Base-by-base conservation (phyloP, 2,113 vertebrate species). In the Pavo muticus region DNA sequence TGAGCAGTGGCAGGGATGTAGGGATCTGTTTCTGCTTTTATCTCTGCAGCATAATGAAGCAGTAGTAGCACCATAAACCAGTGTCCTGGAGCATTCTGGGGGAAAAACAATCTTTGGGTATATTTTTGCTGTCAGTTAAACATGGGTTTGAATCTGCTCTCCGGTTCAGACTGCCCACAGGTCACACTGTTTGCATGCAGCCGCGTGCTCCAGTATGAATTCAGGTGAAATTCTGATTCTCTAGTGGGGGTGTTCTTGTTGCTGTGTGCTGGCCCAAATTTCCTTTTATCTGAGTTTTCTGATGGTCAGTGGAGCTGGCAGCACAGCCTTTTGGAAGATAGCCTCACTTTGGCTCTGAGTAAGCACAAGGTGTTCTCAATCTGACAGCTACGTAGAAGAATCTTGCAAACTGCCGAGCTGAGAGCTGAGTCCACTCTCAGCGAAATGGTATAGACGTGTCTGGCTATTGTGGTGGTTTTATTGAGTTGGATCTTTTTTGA, bases 121-220 rank as follows among this genome's bases (percentile, higher is more conserved):
- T 88, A 9, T 75, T 90, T 93, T 95, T 84, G 16, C 35, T 85
- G 11, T 73, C 45, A 50, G 27, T 80, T 90, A 73, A 88, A 39
- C 73, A 10, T 1, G 32, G 3, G 5, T 83, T 83, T 83, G 42
- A 87, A 65, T 70, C 24, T 71, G 8, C 32, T 68, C 17, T 71
- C 12, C 14, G 30, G 45, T 37, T 45, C 50, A 10, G 8, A 8
- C 45, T 83, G 50, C 30, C 13, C 52, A 1, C 32, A 54, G 37
- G 27, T 84, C 42, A 50, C 6, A 14, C 27, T 87, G 57, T 18
- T 74, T 71, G 25, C 25, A 9, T 61, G 29, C 42, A 78, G 48
- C 9, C 30, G 7, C 9, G 12, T 91, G 35, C 37, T 77, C 8
- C 61, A 67, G 30, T 54, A 21, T 68, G 35, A 54, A 20, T 85